A percentile compares a stretch with the other conserved stretches of the same genome.
Conservation (phyloP, 2,113 vertebrate species). For the Hystrix brachyura region DNA sequence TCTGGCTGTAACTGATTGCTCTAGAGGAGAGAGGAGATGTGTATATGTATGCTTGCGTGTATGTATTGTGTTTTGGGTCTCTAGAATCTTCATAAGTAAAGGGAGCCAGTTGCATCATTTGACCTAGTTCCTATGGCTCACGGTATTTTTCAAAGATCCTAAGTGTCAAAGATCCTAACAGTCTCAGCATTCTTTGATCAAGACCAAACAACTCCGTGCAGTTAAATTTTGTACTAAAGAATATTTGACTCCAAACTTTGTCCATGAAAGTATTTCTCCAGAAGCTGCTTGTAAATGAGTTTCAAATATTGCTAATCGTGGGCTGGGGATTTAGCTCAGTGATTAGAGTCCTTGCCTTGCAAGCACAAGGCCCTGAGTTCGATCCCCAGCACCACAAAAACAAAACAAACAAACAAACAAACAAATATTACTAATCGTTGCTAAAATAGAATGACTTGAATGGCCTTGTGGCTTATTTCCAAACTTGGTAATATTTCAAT, state of each 20-base stretch:
- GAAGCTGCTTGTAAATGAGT: conserved; percentile 34
- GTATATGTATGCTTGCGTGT: not conserved
- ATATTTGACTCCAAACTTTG: not conserved
- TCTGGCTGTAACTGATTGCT: not conserved
- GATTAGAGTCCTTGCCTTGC: no score
- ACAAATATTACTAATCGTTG: not conserved
- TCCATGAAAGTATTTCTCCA: conserved; percentile 7
- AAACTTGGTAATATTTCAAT: not conserved
- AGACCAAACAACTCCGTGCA: not conserved
- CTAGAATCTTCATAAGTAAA: not conserved
- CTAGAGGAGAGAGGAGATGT: not conserved
- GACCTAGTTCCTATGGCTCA: not conserved
- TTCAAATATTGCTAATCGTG: not conserved
- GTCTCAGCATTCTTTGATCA: not conserved
- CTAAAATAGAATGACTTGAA: not conserved
- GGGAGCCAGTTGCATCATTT: not conserved
- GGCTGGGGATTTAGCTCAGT: no score
- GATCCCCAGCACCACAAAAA: no score
- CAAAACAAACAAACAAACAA: no score
- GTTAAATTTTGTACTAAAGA: not conserved
- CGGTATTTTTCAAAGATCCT: not conserved
- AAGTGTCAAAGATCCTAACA: not conserved
- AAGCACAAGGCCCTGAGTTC: no score
- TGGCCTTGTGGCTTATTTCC: not conserved
- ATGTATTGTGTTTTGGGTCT: not conserved